phyloP scores from a whole-genome alignment of 1,140 invertebrate species.

The Trichogramma pretiosum region DNA sequence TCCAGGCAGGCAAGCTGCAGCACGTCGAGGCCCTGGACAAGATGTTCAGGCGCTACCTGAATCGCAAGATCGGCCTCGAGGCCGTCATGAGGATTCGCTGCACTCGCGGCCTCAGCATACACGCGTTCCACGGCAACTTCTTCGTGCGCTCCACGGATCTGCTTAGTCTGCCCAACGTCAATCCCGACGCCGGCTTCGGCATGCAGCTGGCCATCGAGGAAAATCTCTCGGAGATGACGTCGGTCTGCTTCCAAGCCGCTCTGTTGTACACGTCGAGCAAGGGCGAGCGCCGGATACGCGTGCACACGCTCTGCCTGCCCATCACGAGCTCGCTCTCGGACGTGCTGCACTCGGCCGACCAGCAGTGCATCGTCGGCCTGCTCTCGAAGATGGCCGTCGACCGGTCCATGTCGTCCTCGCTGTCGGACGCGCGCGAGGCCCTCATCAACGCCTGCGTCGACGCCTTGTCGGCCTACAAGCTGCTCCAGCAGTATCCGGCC shows the following conservation, averaged over 20 bases:
- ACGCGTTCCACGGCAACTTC: constrained; percentile 99
- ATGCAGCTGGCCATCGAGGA: constrained; percentile 97
- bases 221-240: constrained; percentile 73
- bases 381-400: constrained; percentile 97
- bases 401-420: constrained; percentile 70
- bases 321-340: constrained; percentile 76
- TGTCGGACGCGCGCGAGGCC: constrained; percentile 91
- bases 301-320: constrained; percentile 93
- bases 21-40: constrained; percentile 68
- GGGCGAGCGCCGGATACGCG: constrained; percentile 93
- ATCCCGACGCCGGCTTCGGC: constrained; percentile 95
- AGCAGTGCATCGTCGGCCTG: constrained; percentile 86
- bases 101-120: constrained; percentile 84
- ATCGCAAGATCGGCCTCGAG: constrained; percentile 96
- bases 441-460: constrained; percentile 93
- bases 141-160: constrained; percentile 97
- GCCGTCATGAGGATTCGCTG: constrained; percentile 96
- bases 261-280: constrained; percentile 95
- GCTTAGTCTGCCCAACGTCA: constrained; percentile 91
- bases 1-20: constrained; percentile 63
- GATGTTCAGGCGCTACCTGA: constrained; percentile 81
- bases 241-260: constrained; percentile 95
- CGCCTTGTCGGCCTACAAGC: constrained; percentile 73
- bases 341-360: constrained; percentile 85
- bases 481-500: constrained; percentile 56